Conservation (phyloP, 2,113 vertebrate genomes). For the Pristiophorus japonicus region DNA sequence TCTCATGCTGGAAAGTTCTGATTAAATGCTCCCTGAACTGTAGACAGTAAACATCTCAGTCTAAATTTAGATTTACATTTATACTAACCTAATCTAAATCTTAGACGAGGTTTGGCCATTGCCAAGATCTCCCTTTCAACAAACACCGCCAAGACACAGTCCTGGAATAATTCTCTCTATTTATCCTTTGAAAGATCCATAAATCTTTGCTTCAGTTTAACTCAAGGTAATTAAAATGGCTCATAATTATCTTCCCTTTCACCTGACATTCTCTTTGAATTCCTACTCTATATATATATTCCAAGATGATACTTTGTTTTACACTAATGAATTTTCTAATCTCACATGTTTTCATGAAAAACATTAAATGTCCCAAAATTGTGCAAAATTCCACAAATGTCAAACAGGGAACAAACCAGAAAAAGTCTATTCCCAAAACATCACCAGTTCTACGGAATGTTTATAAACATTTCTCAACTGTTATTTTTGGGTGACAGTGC, state of each 20-base stretch:
- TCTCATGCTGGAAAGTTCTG: not conserved
- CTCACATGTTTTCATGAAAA: not conserved
- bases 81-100: not conserved
- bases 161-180: not conserved
- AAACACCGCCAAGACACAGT: not conserved
- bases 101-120: not conserved
- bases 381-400: not conserved
- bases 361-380: not conserved
- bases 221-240: not conserved
- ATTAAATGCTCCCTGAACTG: not conserved
- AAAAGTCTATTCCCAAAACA: constrained; percentile 19
- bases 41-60: not conserved
- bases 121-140: not conserved
- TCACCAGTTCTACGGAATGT: not conserved
- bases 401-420: not conserved
- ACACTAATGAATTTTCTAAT: not conserved
- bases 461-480: constrained; percentile 9
- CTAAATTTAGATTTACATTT: not conserved
- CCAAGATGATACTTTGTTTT: not conserved
- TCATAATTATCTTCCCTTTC: not conserved
- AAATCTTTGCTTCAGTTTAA: not conserved
- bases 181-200: not conserved
- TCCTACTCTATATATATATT: not conserved
- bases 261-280: not conserved
- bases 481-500: constrained; percentile 10